phyloP scores from a whole-genome alignment of 2,113 vertebrate species.

The Panurus biarmicus region DNA sequence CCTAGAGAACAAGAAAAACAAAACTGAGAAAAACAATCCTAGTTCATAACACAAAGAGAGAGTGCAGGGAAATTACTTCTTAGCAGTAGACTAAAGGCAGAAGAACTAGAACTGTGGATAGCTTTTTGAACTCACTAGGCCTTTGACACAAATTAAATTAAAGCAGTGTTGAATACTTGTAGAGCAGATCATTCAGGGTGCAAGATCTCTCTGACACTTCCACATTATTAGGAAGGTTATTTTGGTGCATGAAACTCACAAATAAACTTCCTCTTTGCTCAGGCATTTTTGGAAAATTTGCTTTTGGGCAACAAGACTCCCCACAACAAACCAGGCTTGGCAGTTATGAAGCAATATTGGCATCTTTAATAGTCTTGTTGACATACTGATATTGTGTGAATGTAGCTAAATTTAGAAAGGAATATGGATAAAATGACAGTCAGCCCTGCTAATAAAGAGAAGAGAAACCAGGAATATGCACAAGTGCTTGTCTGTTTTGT shows the following conservation, averaged over 20 bases:
- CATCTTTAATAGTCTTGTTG: neutral
- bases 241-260: neutral
- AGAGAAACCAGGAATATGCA: neutral
- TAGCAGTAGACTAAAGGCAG: neutral
- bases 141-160: neutral
- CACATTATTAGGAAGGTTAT: neutral
- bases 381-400: neutral
- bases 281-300: neutral
- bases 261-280: neutral
- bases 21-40: slow-evolving; percentile 27
- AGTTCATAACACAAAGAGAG: neutral
- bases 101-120: neutral
- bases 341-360: neutral
- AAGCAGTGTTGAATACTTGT: neutral
- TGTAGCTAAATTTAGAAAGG: neutral
- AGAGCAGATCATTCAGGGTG: neutral
- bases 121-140: neutral
- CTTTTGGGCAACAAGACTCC: neutral
- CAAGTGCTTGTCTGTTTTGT: neutral
- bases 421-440: neutral
- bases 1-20: slow-evolving; percentile 21
- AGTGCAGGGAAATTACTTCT: neutral
- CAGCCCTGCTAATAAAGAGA: neutral
- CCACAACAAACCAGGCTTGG: neutral
- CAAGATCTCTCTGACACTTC: neutral